Conservation (phyloP, 2,888 invertebrate genomes). For the Leptinotarsa juncta region DNA sequence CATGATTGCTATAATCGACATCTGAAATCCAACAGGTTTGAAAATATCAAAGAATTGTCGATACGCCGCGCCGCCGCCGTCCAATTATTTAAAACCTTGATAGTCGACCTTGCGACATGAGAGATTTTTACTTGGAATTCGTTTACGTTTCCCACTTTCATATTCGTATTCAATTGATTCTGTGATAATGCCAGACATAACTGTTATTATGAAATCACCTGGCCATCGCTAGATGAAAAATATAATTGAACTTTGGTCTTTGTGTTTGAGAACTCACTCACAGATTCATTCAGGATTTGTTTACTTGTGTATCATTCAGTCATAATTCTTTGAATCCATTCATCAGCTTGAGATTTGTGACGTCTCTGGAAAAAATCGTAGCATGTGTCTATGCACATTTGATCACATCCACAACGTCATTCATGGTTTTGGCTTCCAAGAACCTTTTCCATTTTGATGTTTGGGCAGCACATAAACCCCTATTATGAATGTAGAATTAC, state of each 20-base stretch:
- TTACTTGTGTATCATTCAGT: too few species aligned
- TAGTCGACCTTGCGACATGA: slow-evolving; percentile 7
- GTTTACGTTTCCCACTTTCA: background rate
- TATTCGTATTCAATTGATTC: background rate
- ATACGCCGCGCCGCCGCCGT: background rate
- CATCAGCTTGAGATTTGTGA: too few species aligned
- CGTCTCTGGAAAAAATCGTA: too few species aligned
- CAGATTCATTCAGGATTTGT: too few species aligned
- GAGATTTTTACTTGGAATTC: slow-evolving; percentile 1
- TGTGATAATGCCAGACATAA: background rate
- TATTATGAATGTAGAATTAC: too few species aligned
- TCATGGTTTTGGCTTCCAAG: too few species aligned
- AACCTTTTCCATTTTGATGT: too few species aligned
- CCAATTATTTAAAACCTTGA: slow-evolving; percentile 6
- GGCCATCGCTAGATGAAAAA: background rate
- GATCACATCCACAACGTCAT: too few species aligned
- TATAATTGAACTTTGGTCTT: background rate
- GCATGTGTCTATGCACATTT: too few species aligned
- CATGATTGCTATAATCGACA: background rate
- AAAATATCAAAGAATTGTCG: background rate
- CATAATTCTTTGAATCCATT: too few species aligned
- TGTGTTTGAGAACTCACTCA: background rate
- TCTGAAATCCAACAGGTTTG: background rate
- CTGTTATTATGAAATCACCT: background rate
- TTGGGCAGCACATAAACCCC: too few species aligned